Base-by-base conservation (phyloP, 2,888 invertebrate genomes). In the Myathropa florea region DNA sequence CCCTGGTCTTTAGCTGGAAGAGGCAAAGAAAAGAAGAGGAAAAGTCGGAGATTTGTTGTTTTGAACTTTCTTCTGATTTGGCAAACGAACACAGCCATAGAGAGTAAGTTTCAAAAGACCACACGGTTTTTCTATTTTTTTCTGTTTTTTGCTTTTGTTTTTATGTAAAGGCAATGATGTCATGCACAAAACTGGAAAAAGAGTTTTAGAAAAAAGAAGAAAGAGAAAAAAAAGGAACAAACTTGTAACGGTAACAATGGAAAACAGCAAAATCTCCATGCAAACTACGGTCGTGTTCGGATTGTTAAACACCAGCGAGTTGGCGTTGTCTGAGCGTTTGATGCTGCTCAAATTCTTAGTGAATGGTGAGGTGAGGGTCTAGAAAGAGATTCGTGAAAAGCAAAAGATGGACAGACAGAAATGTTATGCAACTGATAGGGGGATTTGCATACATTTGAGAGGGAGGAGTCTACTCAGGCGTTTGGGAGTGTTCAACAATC, bases 1-100 rank as follows among this genome's bases (percentile, higher is more conserved):
- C 75, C 83, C 64, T 75, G 83, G 75, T 86, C 86, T 83, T 79
- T 86, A 61, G 57, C 86, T 86, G 78, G 63, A 71, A 73, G 23
- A 63, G 68, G 39, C 24, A 68, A 36, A 83, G 23, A 71, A 24
- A 21, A 60, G 46, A 79, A 73, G 18, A 83, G 61, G 24, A 75
- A 75, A 57, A 65, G 55, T 71, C 70, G 70, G 70, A 70, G 55
- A 68, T 59, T 18, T 23, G 23, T 80, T 57, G 24, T 73, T 83
- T 65, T 77, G 4, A 39, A 70, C 57, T 64, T 64, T 65, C 53
- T 61, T 67, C 55, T 55, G 46, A 36, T 67, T 61, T 63, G 53
- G 30, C 70, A 72, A 79, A 61, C 63, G 60, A 78, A 78, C 77
- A 65, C 78, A 80, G 65, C 67, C 78, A 78, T 21, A 28, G n/a